Conservation (phyloP, 2,113 vertebrate species). For the Callithrix jacchus region DNA sequence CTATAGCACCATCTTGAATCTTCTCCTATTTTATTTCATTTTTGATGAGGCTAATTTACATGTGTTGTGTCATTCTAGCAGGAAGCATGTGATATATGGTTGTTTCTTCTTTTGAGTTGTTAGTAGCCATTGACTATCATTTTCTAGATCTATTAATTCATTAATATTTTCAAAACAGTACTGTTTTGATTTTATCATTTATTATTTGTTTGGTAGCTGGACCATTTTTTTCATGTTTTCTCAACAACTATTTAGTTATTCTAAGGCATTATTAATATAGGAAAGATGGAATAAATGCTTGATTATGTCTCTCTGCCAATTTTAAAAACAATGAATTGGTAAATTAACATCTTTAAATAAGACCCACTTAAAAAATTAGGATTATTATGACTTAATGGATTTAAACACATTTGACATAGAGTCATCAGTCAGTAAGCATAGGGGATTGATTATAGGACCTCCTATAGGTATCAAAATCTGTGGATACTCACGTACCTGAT, state of each 20-base stretch:
- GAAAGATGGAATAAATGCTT: slow-evolving; percentile 1
- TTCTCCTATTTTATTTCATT: not conserved
- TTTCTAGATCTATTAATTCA: not conserved
- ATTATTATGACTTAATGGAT: not conserved
- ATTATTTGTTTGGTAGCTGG: not conserved
- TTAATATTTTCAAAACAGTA: not conserved
- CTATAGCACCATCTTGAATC: too few relatives aligned
- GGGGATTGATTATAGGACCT: not conserved
- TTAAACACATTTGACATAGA: not conserved
- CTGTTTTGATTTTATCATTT: slow-evolving; percentile 10
- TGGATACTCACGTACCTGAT: not conserved
- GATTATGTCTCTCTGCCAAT: not conserved
- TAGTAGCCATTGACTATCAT: not conserved
- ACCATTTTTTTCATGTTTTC: not conserved
- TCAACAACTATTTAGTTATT: not conserved
- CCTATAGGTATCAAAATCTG: not conserved
- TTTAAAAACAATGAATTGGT: slow-evolving; percentile 23
- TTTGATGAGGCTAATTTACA: not conserved
- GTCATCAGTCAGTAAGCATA: not conserved
- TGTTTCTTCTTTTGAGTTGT: not conserved
- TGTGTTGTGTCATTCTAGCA: not conserved
- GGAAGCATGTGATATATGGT: not conserved
- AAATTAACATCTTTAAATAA: not conserved
- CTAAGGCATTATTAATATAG: not conserved
- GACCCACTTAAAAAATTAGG: not conserved